Evolutionary conservation across 2,113 vertebrate genomes (phyloP), one percentile per base, ranked within the genome.

Genomic region (Hylia prasina): DNA sequence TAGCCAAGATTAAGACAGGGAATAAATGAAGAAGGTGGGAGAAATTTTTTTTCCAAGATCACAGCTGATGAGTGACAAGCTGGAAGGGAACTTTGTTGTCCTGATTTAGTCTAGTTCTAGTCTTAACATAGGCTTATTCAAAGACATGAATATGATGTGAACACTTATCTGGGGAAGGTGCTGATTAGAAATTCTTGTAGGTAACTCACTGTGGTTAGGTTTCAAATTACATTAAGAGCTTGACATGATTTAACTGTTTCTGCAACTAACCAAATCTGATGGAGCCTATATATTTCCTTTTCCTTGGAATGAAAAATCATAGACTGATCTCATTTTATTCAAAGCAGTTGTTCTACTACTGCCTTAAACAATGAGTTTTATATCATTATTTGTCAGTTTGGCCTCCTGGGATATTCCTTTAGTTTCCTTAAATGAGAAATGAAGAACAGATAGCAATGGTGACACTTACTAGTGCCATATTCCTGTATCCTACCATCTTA

Each of bases 251-350:
- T 95, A 94, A 69, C 48, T 76, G 57, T 45, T 86, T 68, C 53
- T 78, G 23, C 89, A 90, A 86, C 71, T 95, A 95, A 93, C 37
- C 5, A 88, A 45, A 82, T 77, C 63, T 82, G 58, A 93, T 82
- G 70, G 53, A 91, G 6, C 22, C 24, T 91, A 79, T 45, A 84
- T 53, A 81, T 84, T 92, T 96, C 47, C 25, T 68, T 94, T 89
- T 94, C 17, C 22, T 84, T 81, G 27, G 31, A 89, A 94, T 56
- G 45, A 69, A 94, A 95, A 84, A 87, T 76, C 89, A 89, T 87
- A 84, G 63, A 37, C 57, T 83, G 80, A 83, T 90, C 71, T 93
- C 37, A 82, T 88, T 94, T 90, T 89, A 93, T 92, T 89, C 86
- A 78, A 88, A 94, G 18, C 71, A 57, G 42, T 90, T 89, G 30